These are phyloP conservation scores for Drosophila hydei DNA, from an alignment of 1,140 invertebrate species.

Conservation along the genomic window DNA sequence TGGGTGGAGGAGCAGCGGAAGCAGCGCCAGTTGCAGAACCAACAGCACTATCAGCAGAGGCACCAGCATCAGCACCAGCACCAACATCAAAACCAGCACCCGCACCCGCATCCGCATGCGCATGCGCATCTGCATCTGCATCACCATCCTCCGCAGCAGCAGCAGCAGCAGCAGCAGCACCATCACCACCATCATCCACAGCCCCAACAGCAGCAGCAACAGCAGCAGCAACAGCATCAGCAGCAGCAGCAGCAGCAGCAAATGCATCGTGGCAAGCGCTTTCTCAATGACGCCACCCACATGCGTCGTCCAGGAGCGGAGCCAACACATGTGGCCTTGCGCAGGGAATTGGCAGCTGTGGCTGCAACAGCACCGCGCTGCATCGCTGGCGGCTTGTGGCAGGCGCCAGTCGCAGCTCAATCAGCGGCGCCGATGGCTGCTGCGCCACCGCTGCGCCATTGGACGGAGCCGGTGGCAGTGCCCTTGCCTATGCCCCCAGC, in stretches of 20 bases:
- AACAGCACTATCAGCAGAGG: not conserved
- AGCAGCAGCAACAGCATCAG: conserved; percentile 2
- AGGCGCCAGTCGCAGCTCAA: conserved; percentile 1
- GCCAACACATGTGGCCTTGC: conserved; percentile 11
- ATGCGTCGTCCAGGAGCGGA: not conserved
- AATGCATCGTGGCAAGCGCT: not conserved
- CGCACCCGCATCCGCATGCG: not conserved
- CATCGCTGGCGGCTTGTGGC: conserved; percentile 30
- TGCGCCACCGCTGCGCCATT: conserved; percentile 1
- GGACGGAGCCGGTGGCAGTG: conserved; percentile 21
- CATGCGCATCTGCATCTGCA: not conserved
- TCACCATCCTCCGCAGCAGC: not conserved
- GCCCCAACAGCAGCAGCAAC: not conserved
- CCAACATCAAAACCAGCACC: conserved; percentile 1
- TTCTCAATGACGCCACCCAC: too few relatives aligned
- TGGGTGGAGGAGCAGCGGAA: conserved; percentile 26
- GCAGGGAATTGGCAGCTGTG: conserved; percentile 50
- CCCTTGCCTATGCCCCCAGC: conserved; percentile 5
- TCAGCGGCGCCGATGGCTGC: not conserved
- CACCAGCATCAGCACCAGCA: not conserved
- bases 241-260: not conserved
- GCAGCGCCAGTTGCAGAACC: not conserved
- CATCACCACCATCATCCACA: conserved; percentile 1
- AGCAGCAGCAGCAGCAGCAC: not conserved
- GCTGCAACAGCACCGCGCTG: conserved; percentile 39